phyloP scores from a whole-genome alignment of 2,113 vertebrate species.

The Dromas ardeola region DNA sequence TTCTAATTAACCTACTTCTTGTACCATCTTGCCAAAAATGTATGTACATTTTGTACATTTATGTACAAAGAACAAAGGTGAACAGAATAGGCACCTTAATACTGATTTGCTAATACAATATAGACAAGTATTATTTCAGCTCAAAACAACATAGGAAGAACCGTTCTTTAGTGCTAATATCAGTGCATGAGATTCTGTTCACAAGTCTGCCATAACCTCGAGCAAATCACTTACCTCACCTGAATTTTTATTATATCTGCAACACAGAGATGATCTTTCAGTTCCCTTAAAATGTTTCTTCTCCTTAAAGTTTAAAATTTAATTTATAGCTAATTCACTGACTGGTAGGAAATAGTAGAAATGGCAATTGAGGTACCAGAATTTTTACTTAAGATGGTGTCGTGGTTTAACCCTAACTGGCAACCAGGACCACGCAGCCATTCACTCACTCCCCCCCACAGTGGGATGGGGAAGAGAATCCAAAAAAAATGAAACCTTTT shows the following conservation, averaged over 20 bases:
- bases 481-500: not conserved
- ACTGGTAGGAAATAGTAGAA: not conserved
- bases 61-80: not conserved
- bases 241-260: not conserved
- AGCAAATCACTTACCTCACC: not conserved
- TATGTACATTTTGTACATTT: not conserved
- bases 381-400: not conserved
- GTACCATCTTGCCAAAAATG: not conserved
- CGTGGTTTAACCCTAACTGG: not conserved
- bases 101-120: not conserved
- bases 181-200: not conserved
- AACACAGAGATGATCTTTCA: not conserved
- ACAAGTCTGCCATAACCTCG: not conserved
- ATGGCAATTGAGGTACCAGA: not conserved
- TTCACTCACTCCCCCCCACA: too few species aligned
- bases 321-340: not conserved
- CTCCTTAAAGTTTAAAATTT: not conserved
- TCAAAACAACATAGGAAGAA: not conserved
- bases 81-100: not conserved
- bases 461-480: not conserved
- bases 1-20: not conserved
- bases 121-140: not conserved
- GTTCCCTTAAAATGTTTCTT: not conserved
- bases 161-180: not conserved
- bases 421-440: not conserved